A percentile compares a stretch with the other conserved stretches of the same genome.
Conservation (phyloP, 2,113 vertebrate genomes). For the Hepsetus odoe region DNA sequence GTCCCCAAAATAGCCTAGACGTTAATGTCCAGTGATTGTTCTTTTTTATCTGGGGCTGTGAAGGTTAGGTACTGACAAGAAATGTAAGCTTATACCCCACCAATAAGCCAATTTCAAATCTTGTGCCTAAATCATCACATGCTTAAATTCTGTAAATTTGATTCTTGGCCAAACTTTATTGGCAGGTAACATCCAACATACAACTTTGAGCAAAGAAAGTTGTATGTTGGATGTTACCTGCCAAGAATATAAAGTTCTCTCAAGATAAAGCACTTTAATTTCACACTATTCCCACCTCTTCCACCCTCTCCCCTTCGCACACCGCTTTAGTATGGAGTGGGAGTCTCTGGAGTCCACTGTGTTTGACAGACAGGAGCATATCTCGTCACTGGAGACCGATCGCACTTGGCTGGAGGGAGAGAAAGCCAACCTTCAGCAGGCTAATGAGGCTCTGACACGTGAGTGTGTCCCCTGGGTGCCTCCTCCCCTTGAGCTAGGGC, state of each 20-base stretch:
- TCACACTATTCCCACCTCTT: not conserved
- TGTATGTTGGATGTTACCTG: not conserved
- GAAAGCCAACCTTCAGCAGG: constrained; percentile 59
- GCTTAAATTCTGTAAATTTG: too few relatives aligned
- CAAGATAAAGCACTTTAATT: not conserved
- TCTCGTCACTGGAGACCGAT: constrained; percentile 70
- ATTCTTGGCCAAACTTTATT: not conserved
- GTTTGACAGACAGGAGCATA: constrained; percentile 76
- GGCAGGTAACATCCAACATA: too few relatives aligned
- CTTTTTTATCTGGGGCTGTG: too few relatives aligned
- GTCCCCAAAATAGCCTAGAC: not conserved
- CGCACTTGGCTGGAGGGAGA: constrained; percentile 73
- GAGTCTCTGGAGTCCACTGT: constrained; percentile 79
- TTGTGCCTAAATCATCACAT: too few relatives aligned
- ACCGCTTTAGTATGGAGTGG: constrained; percentile 74
- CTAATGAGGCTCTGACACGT: constrained; percentile 80
- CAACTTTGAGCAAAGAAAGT: not conserved
- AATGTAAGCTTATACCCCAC: too few relatives aligned
- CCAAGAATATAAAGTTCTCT: not conserved
- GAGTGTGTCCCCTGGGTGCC: constrained; percentile 58
- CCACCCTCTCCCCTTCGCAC: not conserved
- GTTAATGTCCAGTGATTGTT: too few relatives aligned
- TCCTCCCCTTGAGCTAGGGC: constrained; percentile 52
- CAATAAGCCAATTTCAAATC: too few relatives aligned
- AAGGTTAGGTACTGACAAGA: too few relatives aligned